These are phyloP conservation scores for Pangasius krempfi DNA, from an alignment of 2,797 vertebrate species.

Conservation along the genomic window DNA sequence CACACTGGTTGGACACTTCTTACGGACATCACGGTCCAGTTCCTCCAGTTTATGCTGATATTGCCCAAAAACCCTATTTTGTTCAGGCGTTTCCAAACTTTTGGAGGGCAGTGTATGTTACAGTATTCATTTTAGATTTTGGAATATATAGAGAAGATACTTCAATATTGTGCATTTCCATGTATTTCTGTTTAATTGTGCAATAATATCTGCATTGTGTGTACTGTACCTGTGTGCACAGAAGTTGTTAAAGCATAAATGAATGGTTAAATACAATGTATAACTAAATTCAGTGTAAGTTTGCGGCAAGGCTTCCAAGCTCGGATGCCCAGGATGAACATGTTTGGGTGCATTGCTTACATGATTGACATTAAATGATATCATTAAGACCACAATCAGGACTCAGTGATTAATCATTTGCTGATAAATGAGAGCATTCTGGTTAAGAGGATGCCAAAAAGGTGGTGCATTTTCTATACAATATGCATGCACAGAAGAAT, in stretches of 20 bases:
- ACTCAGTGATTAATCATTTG: slow-evolving; percentile 42
- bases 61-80: too few relatives aligned
- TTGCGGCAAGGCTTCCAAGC: not conserved
- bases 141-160: not conserved
- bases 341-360: slow-evolving; percentile 29
- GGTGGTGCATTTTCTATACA: slow-evolving; percentile 38
- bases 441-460: slow-evolving; percentile 36
- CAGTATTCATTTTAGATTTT: not conserved
- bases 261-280: not conserved
- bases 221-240: not conserved
- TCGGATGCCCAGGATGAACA: slow-evolving; percentile 20
- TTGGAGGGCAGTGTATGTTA: too few relatives aligned
- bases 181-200: not conserved
- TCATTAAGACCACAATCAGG: slow-evolving; percentile 51
- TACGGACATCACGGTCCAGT: too few relatives aligned
- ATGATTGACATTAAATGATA: slow-evolving; percentile 39
- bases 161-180: not conserved
- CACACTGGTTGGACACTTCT: too few relatives aligned
- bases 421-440: slow-evolving; percentile 36
- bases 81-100: too few relatives aligned
- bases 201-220: not conserved
- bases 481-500: slow-evolving; percentile 20
- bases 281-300: not conserved
- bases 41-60: too few relatives aligned
- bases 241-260: not conserved